Conservation (phyloP, 1,140 invertebrate species). For the Papilio machaon region DNA sequence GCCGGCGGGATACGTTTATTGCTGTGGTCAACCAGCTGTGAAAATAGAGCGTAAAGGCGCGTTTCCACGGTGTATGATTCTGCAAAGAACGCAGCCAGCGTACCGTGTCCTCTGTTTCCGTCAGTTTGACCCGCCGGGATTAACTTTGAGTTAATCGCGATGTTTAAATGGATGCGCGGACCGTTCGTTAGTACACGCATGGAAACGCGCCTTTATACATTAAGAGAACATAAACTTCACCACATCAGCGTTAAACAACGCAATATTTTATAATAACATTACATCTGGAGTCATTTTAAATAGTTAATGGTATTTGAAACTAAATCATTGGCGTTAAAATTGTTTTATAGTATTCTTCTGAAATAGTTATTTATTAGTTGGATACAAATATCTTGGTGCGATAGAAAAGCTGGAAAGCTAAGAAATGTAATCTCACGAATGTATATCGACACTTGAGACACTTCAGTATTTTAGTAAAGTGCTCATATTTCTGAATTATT, state of each 20-base stretch:
- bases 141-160: background rate
- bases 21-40: constrained; percentile 22
- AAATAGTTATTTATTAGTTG: background rate
- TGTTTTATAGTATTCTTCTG: background rate
- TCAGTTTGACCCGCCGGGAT: background rate
- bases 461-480: too few species aligned
- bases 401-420: too few species aligned
- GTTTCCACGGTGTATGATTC: background rate
- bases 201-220: background rate
- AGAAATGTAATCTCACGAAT: too few species aligned
- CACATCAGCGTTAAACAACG: background rate
- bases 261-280: background rate
- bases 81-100: background rate
- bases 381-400: too few species aligned
- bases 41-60: constrained; percentile 16
- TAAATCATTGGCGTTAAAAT: background rate
- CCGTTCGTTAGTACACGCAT: background rate
- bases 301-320: background rate
- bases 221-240: constrained; percentile 15
- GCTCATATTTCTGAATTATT: too few species aligned
- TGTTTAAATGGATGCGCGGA: background rate
- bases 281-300: background rate
- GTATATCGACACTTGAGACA: too few species aligned
- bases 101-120: background rate
- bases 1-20: constrained; percentile 4